Evolutionary conservation across 2,113 vertebrate genomes (phyloP).

Genomic region (Stegastes partitus): DNA sequence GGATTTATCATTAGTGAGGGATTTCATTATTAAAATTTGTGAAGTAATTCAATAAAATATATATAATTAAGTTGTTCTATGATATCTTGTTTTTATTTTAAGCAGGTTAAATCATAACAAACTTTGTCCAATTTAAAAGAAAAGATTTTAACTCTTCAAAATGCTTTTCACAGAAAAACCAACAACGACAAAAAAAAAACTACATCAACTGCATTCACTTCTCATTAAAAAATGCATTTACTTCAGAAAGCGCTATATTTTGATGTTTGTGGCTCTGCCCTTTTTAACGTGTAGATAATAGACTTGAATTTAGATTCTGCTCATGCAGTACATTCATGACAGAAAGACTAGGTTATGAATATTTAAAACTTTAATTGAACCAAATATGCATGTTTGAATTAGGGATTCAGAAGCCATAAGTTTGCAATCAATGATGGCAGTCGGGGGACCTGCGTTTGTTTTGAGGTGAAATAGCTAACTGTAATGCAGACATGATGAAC

Average conservation of each 20-base stretch:
- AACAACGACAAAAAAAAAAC: too few species aligned
- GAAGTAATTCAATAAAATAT: too few species aligned
- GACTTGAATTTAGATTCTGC: conserved; percentile 30
- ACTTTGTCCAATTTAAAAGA: too few species aligned
- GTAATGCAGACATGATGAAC: conserved; percentile 61
- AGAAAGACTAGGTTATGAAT: conserved; percentile 50
- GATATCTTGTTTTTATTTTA: too few species aligned
- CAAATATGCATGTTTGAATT: conserved; percentile 58
- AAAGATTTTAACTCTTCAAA: too few species aligned
- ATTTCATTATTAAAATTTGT: too few species aligned
- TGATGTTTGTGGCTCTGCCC: not conserved
- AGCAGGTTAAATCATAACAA: too few species aligned
- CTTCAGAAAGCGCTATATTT: not conserved
- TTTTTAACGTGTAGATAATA: conserved; percentile 1
- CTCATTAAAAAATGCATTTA: not conserved
- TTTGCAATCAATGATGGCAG: conserved; percentile 51
- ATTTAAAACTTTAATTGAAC: conserved; percentile 66
- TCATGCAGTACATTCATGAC: conserved; percentile 15
- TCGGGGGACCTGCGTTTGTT: conserved; percentile 35
- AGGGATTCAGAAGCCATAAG: conserved; percentile 52
- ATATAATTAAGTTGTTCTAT: too few species aligned
- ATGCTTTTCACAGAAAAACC: too few species aligned
- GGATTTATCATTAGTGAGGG: too few species aligned
- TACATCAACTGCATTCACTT: too few species aligned
- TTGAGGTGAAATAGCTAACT: conserved; percentile 54